These are phyloP conservation scores for Atrichornis clamosus DNA, from an alignment of 2,113 vertebrate species.

Conservation along the genomic window DNA sequence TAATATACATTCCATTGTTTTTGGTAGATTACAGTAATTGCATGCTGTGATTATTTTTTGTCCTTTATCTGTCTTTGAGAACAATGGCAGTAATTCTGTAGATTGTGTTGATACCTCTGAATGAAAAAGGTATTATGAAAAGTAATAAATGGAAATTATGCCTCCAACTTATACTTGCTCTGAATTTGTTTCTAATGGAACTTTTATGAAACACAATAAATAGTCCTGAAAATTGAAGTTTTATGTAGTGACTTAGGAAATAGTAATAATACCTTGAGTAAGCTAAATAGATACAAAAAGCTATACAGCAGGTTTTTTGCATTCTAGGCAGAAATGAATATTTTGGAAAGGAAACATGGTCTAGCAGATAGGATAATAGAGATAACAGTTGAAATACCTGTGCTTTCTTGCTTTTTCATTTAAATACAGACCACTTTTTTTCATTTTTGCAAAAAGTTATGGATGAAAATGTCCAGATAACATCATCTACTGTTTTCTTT, in stretches of 20 bases:
- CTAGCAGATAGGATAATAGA: background rate
- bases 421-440: background rate
- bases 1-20: background rate
- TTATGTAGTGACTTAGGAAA: background rate
- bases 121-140: slow-evolving; percentile 8
- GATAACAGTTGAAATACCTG: background rate
- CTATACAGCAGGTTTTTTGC: background rate
- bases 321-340: background rate
- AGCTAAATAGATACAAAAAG: background rate
- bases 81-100: background rate
- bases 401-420: background rate
- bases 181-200: slow-evolving; percentile 32
- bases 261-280: background rate
- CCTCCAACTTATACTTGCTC: background rate
- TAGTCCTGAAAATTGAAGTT: background rate
- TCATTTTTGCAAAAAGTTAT: background rate
- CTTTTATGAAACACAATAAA: slow-evolving; percentile 27
- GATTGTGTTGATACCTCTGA: background rate
- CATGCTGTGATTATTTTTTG: background rate
- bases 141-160: slow-evolving; percentile 40
- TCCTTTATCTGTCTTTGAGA: slow-evolving; percentile 17
- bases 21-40: background rate
- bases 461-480: background rate
- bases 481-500: background rate
- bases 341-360: background rate